A percentile compares a stretch with the other conserved stretches of the same genome.
These are phyloP conservation scores for Neomonachus schauinslandi DNA, from an alignment of 2,113 vertebrate species.

Conservation along the genomic window DNA sequence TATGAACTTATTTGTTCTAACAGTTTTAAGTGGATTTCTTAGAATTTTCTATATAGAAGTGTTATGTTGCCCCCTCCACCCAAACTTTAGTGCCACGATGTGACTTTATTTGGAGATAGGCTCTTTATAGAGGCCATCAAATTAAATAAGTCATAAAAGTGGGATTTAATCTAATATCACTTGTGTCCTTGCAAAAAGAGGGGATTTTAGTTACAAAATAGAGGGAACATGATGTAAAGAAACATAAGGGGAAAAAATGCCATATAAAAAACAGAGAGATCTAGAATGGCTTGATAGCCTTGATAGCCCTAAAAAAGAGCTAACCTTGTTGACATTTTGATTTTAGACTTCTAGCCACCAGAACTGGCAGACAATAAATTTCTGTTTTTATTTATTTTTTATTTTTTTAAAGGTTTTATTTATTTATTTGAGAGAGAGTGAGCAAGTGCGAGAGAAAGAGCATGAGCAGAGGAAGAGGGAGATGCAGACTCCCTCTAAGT, in stretches of 20 bases:
- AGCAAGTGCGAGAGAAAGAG: too few relatives aligned
- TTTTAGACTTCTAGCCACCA: not conserved
- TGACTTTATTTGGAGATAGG: not conserved
- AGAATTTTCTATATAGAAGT: not conserved
- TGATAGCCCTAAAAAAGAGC: not conserved
- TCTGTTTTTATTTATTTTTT: not conserved
- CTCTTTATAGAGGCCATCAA: not conserved
- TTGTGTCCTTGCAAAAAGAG: not conserved
- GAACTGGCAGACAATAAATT: not conserved
- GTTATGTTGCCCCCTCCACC: not conserved
- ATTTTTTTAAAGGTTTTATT: too few relatives aligned
- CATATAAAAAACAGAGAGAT: not conserved
- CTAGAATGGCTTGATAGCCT: not conserved
- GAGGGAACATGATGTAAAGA: not conserved
- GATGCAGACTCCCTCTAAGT: too few relatives aligned
- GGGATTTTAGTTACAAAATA: not conserved
- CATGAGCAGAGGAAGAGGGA: too few relatives aligned
- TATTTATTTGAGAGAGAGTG: too few relatives aligned
- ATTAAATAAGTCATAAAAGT: not conserved
- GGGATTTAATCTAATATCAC: not conserved
- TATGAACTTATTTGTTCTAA: not conserved
- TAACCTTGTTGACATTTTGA: not conserved
- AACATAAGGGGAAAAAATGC: not conserved
- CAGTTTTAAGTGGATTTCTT: not conserved
- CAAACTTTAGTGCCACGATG: not conserved